Percentiles rank a stretch among this genome's conserved stretches.
These are phyloP conservation scores for Candidula unifasciata DNA, from an alignment of 2,888 invertebrate genomes.

Conservation along the genomic window DNA sequence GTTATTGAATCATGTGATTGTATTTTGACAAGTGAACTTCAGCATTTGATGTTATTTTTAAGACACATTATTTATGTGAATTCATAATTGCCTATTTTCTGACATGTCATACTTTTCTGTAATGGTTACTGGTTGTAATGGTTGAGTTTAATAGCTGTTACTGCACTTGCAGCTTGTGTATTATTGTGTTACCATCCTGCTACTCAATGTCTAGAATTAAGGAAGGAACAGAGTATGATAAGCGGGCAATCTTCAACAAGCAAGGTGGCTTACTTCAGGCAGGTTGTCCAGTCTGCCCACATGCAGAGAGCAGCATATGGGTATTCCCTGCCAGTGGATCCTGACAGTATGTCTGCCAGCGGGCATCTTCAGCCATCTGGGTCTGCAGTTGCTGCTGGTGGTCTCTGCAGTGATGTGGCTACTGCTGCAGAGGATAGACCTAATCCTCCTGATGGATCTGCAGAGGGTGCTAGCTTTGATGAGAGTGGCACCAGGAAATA, in stretches of 20 bases:
- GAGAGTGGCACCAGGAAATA: background rate
- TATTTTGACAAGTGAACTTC: too few species aligned
- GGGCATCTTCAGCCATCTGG: background rate
- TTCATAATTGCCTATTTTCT: too few species aligned
- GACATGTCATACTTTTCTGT: too few species aligned
- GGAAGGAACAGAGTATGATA: slow-evolving; percentile 3
- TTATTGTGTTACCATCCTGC: background rate
- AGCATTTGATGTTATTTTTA: too few species aligned
- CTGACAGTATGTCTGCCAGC: background rate
- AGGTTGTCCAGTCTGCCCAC: background rate
- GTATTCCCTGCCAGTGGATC: background rate
- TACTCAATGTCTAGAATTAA: slow-evolving; percentile 9
- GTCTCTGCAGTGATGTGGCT: slow-evolving; percentile 10
- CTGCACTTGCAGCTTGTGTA: background rate
- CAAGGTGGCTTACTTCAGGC: background rate
- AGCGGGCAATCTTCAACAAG: background rate
- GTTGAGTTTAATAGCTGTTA: too few species aligned
- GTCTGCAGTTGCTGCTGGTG: background rate
- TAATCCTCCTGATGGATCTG: background rate
- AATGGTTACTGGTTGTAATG: too few species aligned
- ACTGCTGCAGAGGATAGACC: background rate
- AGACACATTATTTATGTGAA: too few species aligned
- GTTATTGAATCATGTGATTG: too few species aligned
- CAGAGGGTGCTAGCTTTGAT: background rate
- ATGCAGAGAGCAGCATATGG: background rate